Base-by-base conservation (phyloP, 1,140 invertebrate genomes). In the Hylyphantes graminicola region DNA sequence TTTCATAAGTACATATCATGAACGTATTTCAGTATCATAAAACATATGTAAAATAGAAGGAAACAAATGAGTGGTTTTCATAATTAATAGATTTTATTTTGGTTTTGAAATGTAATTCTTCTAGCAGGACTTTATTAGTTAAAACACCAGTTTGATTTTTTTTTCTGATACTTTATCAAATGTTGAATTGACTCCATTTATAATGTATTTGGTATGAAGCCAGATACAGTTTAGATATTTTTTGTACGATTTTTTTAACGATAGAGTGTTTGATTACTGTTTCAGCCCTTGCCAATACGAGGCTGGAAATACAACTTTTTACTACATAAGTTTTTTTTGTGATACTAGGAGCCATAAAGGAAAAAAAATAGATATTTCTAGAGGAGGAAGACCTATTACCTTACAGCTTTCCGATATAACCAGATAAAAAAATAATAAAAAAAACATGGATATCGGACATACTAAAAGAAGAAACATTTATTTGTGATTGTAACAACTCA, bases 401-500 rank as follows among this genome's bases (percentile, higher is more conserved):
- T 61, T 8, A 65, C 53, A 74, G 59, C 61, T 50, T 83, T 61
- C 19, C 72, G 80, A 83, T 83, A 75, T 9, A 51, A 70, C 17
- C 59, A 63, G 13, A 17, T 48, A 48, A 48, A 65, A 53, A 3
- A 65, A 72, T 11, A 57, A 63, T 55, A 53, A n/a, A n/a, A n/a
- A 57, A 17, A 63, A 59, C 19, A 55, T 57, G 48, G 70, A 70
- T 70, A 67, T 78, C 61, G 61, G 51, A 55, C 57, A 59, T 64
- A 68, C 35, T 81, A 59, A 63, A 65, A 75, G 53, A 75, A 75
- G 61, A 67, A 83, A 83, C 80, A 83, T 83, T 83, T 83, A 83
- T 75, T 83, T 83, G 63, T 61, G 80, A 83, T 83, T 61, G 79
- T 73, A 81, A 75, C 80, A 54, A 83, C 80, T 74, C 80, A 83